phyloP scores from a whole-genome alignment of 1,140 invertebrate genomes.

The Gryllus bimaculatus region DNA sequence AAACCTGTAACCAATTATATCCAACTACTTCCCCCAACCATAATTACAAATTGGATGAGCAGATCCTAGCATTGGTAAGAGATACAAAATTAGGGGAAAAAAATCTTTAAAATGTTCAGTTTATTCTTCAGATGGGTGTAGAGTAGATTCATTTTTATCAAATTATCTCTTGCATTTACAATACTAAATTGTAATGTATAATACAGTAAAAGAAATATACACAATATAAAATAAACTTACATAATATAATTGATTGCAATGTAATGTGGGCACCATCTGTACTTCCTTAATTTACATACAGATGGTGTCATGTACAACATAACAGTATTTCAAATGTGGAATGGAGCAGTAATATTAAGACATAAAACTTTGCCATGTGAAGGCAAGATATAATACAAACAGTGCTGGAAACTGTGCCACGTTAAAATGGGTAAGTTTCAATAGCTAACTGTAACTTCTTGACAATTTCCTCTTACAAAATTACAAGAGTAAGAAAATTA shows the following conservation, averaged over 20 bases:
- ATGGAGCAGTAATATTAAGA: not conserved
- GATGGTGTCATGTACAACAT: not conserved
- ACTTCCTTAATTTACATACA: not conserved
- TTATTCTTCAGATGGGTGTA: too few relatives aligned
- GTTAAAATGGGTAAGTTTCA: not conserved
- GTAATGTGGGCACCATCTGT: not conserved
- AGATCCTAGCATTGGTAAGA: too few relatives aligned
- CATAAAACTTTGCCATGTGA: not conserved
- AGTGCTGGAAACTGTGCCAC: not conserved
- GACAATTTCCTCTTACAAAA: not conserved
- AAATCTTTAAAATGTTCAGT: too few relatives aligned
- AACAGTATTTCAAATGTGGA: not conserved
- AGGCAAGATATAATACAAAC: not conserved
- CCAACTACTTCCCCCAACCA: too few relatives aligned
- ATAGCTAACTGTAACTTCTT: not conserved
- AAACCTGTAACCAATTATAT: too few relatives aligned
- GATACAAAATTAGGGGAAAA: too few relatives aligned
- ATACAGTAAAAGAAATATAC: not conserved
- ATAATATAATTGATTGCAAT: not conserved
- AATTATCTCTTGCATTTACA: not conserved
- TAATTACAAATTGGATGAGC: too few relatives aligned
- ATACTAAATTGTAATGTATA: not conserved
- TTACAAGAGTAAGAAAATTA: constrained; percentile 6
- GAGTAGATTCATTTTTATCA: not conserved
- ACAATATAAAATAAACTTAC: not conserved